Conservation (phyloP, 2,797 vertebrate genomes). For the Euthynnus affinis region DNA sequence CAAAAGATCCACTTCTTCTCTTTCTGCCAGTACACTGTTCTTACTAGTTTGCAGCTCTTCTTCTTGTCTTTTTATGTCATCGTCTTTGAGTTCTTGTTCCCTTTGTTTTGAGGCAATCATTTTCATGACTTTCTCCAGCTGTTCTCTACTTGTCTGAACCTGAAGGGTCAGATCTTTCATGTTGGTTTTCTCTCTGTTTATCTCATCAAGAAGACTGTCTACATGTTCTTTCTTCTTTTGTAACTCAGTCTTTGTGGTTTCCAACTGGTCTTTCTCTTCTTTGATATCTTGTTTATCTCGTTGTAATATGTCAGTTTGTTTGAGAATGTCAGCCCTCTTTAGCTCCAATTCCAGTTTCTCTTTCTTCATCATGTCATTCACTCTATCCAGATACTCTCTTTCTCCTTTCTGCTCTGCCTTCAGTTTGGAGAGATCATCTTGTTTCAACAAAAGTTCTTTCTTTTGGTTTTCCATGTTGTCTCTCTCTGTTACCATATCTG, state of each 20-base stretch:
- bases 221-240: background rate
- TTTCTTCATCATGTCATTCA: too few species aligned
- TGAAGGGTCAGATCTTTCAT: background rate
- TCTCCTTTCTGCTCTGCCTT: background rate
- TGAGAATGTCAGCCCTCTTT: too few species aligned
- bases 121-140: background rate
- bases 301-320: background rate
- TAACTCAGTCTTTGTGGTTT: conserved; percentile 1
- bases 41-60: background rate
- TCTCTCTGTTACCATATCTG: too few species aligned
- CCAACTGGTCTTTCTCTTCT: conserved; percentile 20
- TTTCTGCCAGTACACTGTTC: background rate
- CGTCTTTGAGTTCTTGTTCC: conserved; percentile 4
- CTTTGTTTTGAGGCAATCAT: background rate
- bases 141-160: conserved; percentile 2
- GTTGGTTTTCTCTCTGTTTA: conserved; percentile 10
- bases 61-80: background rate
- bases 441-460: too few species aligned
- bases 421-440: too few species aligned
- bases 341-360: too few species aligned
- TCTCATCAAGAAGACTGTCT: background rate
- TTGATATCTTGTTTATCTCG: background rate
- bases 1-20: conserved; percentile 8
- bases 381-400: background rate
- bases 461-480: too few species aligned